Percentiles rank a stretch among this genome's conserved stretches.
phyloP scores from a whole-genome alignment of 37 sponge, comb jelly and placozoan species.

The Halisarca cf. caerulea region DNA sequence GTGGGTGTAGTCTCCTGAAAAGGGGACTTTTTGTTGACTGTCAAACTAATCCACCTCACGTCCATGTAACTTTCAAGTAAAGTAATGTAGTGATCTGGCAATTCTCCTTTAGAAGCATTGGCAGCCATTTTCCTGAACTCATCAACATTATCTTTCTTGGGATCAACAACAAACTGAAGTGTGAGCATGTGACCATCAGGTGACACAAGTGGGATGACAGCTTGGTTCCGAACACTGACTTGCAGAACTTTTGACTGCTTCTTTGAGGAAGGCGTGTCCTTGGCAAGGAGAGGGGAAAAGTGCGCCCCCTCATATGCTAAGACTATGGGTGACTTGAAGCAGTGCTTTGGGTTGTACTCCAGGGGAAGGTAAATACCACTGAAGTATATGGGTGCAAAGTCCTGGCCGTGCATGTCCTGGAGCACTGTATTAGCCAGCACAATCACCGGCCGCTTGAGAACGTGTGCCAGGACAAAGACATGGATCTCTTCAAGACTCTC shows the following conservation, averaged over 20 bases:
- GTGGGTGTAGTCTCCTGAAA: neutral
- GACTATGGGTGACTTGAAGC: slow-evolving; percentile 89
- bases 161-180: slow-evolving; percentile 75
- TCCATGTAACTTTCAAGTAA: slow-evolving; percentile 67
- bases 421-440: slow-evolving; percentile 78
- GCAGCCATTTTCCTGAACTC: neutral
- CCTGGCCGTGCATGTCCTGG: slow-evolving; percentile 65
- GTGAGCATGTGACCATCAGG: slow-evolving; percentile 77
- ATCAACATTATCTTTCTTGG: slow-evolving; percentile 36
- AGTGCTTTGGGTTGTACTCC: slow-evolving; percentile 68
- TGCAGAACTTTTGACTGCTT: slow-evolving; percentile 3
- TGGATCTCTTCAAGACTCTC: slow-evolving; percentile 96
- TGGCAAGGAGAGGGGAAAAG: slow-evolving; percentile 88
- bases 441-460: slow-evolving; percentile 83
- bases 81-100: slow-evolving; percentile 49
- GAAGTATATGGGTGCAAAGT: slow-evolving; percentile 92
- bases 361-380: slow-evolving; percentile 95
- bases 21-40: neutral
- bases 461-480: slow-evolving; percentile 89
- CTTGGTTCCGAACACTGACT: slow-evolving; percentile 28
- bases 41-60: slow-evolving; percentile 57
- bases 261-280: slow-evolving; percentile 25
- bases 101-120: slow-evolving; percentile 44
- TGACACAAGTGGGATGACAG: slow-evolving; percentile 82
- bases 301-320: slow-evolving; percentile 92